A percentile compares a stretch with the other conserved stretches of the same genome.
Evolutionary conservation across 1,140 invertebrate species (phyloP).

Genomic region (Leucophenga varia): DNA sequence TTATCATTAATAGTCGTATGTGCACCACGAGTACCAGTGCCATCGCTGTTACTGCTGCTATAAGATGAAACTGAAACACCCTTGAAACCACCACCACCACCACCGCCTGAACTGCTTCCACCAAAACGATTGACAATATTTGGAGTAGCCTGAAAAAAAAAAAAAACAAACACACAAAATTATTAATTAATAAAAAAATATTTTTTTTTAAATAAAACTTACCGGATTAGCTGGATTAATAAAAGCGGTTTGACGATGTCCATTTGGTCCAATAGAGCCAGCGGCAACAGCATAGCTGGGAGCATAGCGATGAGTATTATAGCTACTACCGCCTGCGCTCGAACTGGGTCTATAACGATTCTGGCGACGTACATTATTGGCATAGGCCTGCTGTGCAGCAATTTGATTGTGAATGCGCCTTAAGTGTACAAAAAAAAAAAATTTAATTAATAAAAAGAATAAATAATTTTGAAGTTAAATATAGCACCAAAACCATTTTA

Average conservation of each 20-base stretch:
- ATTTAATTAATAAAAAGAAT: background rate
- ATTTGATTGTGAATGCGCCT: constrained; percentile 51
- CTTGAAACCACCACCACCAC: constrained; percentile 57
- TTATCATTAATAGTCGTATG: constrained; percentile 72
- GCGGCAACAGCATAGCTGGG: constrained; percentile 53
- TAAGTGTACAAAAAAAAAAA: background rate
- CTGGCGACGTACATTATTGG: constrained; percentile 32
- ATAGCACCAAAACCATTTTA: constrained; percentile 5
- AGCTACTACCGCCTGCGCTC: constrained; percentile 17
- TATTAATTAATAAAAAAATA: constrained; percentile 29
- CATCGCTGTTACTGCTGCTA: constrained; percentile 63
- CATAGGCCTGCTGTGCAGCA: constrained; percentile 43
- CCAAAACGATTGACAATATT: constrained; percentile 62
- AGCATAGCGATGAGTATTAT: constrained; percentile 45
- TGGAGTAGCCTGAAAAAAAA: constrained; percentile 58
- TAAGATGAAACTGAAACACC: constrained; percentile 68
- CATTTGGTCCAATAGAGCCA: constrained; percentile 58
- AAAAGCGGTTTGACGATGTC: constrained; percentile 59
- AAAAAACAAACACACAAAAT: constrained; percentile 11
- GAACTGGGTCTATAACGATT: constrained; percentile 23
- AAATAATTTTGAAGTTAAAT: constrained; percentile 10
- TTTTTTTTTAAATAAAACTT: constrained; percentile 36
- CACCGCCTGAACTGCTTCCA: constrained; percentile 44
- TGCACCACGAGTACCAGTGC: constrained; percentile 60
- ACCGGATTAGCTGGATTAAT: constrained; percentile 63